These are phyloP conservation scores for Acanthococcus lagerstroemiae DNA, from an alignment of 2,888 invertebrate species.

Conservation along the genomic window DNA sequence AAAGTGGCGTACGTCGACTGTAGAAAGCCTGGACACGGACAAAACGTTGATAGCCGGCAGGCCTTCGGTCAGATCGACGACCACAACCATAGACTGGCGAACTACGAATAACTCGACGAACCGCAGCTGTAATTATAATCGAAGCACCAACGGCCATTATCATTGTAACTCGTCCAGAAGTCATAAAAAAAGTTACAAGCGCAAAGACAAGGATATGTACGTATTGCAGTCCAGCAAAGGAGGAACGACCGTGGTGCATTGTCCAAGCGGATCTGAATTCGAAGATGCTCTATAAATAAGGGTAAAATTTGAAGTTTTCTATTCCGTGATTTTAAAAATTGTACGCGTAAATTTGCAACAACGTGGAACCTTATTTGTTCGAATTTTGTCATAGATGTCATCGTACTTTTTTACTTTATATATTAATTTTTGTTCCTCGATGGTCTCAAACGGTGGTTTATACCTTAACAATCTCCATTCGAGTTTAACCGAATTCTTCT, in stretches of 20 bases:
- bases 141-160: conserved; percentile 24
- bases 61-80: conserved; percentile 32
- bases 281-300: no score
- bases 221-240: conserved; percentile 32
- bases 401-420: no score
- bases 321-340: no score
- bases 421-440: no score
- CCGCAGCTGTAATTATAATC: conserved; percentile 28
- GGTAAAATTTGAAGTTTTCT: no score
- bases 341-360: no score
- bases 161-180: neutral
- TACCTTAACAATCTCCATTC: no score
- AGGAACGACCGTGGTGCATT: conserved; percentile 33
- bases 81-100: conserved; percentile 35
- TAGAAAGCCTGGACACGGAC: conserved; percentile 34
- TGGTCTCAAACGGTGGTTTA: no score
- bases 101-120: conserved; percentile 35
- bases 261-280: conserved; percentile 35
- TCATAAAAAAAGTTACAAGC: neutral
- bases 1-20: conserved; percentile 34
- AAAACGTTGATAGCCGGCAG: conserved; percentile 33
- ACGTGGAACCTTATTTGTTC: no score
- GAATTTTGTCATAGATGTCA: no score
- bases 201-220: conserved; percentile 33
- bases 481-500: no score